Base-by-base conservation (phyloP, 2,888 invertebrate genomes). In the Protodeltote pygarga region DNA sequence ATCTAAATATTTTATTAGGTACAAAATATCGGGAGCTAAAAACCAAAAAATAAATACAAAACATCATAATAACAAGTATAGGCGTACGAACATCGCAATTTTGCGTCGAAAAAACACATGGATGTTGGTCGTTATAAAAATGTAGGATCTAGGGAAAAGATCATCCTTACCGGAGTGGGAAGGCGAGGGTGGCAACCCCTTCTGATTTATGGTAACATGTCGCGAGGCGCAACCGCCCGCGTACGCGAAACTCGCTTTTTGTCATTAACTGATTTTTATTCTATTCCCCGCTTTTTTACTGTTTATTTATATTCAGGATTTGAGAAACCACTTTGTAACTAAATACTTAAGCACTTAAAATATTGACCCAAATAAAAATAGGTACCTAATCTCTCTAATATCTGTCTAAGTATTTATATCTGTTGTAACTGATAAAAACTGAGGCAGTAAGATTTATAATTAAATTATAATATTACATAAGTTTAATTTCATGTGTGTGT, bases 161-260 rank as follows among this genome's bases (percentile, higher is more conserved):
- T 92, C 91, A 92, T 89, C 88, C 89, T 81, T 77, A 65, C 71
- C 76, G 69, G 44, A 38, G 65, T 58, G 73, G 65, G 77, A 77
- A 73, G 75, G 75, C 39, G 20, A 69, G 79, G 83, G 85, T 74
- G 79, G 76, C 70, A 76, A 77, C 82, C 87, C 89, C 87, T 77
- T 71, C 87, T 90, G 90, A 92, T 92, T 92, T 92, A 92, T 92
- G 87, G 89, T 80, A 86, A 90, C 87, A 85, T 89, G 92, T 91
- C 89, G 88, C 85, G 79, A 80, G 80, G 80, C 81, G 78, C 78
- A 71, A 75, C 79, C 74, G 71, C 76, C 77, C 82, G 79, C 80
- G 83, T 81, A 84, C 83, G 79, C 76, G 77, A 79, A 81, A 78
- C 86, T 79, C 85, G 83, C 84, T 85, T 87, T 90, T 89, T 88